Base-by-base conservation (phyloP, 1,140 invertebrate genomes). In the Rhynchophorus ferrugineus region DNA sequence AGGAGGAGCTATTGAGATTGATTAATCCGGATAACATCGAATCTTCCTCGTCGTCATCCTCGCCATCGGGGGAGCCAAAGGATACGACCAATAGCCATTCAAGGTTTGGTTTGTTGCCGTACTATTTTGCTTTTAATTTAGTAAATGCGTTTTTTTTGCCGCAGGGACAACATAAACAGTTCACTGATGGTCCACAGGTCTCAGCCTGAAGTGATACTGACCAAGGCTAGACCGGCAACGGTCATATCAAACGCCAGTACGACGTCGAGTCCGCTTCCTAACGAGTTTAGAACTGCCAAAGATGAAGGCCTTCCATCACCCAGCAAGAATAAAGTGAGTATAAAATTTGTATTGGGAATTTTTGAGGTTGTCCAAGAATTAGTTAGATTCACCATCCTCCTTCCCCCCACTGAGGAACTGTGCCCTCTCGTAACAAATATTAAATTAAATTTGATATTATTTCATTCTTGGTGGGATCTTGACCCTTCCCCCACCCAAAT, bases 1-100 rank as follows among this genome's bases (percentile, higher is more conserved):
- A 94, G 72, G 89, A 94, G 67, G 91, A 95, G 63, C 72, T 95
- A 2, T 85, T 93, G 75, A 80, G 86, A 24, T 73, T 95, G 1
- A 94, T 95, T 54, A 88, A 89, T 72, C 88, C 89, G 0, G 91
- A 94, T 64, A 81, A 82, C 52, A 79, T 82, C 53, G 74, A 66
- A 51, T 75, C 73, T 35, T 67, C 70, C 33, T 52, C 33, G 24
- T 6, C 24, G 24, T 29, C 11, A 22, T 14, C 33, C 24, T 54
- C 46, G 2, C 34, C 43, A 22, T 33, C 51, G 6, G 9, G 14
- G 3, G 47, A 9, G 7, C 14, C 35, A 14, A 46, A 38, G 19
- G 49, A 44, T 29, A 42, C 9, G 55, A 46, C 13, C 46, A 69
- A 73, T 58, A 45, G 43, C 16, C 37, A 54, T 21, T 43, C 37